Evolutionary conservation across 2,888 invertebrate species (phyloP), one percentile per base, ranked within the genome.

Genomic region (Petrophora chlorosata): DNA sequence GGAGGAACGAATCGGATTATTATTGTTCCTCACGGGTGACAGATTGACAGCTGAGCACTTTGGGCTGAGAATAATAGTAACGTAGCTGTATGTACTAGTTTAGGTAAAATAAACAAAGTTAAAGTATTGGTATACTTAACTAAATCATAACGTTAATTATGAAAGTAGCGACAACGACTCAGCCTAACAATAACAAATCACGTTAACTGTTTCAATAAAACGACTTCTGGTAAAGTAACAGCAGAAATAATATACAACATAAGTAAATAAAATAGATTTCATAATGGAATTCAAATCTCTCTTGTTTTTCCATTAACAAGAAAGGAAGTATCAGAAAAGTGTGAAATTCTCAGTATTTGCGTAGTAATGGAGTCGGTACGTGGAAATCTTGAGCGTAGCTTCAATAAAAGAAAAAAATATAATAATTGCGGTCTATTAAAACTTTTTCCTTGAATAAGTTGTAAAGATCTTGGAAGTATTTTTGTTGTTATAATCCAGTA

Each of bases 391-490:
- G 32, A 42, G 42, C 60, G 53, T 53, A 38, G 25, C 41, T 44
- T 36, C 47, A 61, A 64, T 60, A 63, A 64, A 59, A 49, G 43
- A 49, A 65, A 61, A n/a, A 53, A 42, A 58, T 54, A 57, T 60
- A 63, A 65, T 73, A 71, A 72, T 73, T 62, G 69, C 44, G 63
- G 59, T 62, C 68, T 73, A 72, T 75, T 74, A 73, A 66, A 76
- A 76, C 61, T 77, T 72, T 40, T 36, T 15, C 43, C 25, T 29
- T 63, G 46, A 58, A 40, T 56, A 57, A 51, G 54, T 48, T 51
- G 43, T 29, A 25, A 48, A 54, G 34, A 22, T 40, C 49, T n/a
- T 48, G 39, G 45, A 42, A 53, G 34, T 53, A 59, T 64, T 62
- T 61, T 58, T 58, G 47, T 56, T 47, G 57, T 14, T 41, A 44